Conservation (phyloP, 2,113 vertebrate species). For the Ctenomys sociabilis region DNA sequence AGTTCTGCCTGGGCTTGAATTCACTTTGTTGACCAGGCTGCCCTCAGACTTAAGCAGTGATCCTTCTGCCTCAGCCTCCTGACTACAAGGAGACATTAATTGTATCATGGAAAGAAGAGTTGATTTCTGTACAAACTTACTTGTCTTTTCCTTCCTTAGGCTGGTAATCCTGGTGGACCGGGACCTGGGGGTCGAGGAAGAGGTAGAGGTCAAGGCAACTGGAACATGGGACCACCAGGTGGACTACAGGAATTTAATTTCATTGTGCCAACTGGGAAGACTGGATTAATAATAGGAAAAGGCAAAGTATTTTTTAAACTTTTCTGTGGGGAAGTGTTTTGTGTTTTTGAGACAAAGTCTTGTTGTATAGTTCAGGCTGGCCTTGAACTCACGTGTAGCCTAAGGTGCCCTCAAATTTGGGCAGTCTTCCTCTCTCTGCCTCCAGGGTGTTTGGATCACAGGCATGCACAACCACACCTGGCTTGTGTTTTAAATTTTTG, state of each 20-base stretch:
- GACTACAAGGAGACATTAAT: background rate
- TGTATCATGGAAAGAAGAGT: background rate
- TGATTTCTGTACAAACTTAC: background rate
- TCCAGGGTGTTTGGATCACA: background rate
- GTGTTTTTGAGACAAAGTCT: background rate
- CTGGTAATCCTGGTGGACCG: slow-evolving; percentile 94
- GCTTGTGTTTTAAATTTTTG: background rate
- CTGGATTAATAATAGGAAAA: slow-evolving; percentile 99
- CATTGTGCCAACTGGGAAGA: slow-evolving; percentile 98
- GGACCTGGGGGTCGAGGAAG: slow-evolving; percentile 96
- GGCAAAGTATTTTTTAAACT: slow-evolving; percentile 84
- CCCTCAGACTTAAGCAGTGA: background rate
- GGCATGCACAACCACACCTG: background rate
- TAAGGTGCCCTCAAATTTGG: background rate
- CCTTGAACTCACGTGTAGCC: background rate
- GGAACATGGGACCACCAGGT: slow-evolving; percentile 99
- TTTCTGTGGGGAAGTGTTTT: background rate
- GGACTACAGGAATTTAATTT: slow-evolving; percentile 99
- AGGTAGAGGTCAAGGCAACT: slow-evolving; percentile 97
- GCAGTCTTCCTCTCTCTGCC: background rate
- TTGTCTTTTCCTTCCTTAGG: slow-evolving; percentile 78
- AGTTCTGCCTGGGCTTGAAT: background rate
- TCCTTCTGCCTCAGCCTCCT: background rate
- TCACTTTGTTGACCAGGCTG: background rate
- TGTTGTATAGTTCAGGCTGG: background rate